Evolutionary conservation across 2,888 invertebrate species (phyloP).

Genomic region (Lycophotia porphyrea): DNA sequence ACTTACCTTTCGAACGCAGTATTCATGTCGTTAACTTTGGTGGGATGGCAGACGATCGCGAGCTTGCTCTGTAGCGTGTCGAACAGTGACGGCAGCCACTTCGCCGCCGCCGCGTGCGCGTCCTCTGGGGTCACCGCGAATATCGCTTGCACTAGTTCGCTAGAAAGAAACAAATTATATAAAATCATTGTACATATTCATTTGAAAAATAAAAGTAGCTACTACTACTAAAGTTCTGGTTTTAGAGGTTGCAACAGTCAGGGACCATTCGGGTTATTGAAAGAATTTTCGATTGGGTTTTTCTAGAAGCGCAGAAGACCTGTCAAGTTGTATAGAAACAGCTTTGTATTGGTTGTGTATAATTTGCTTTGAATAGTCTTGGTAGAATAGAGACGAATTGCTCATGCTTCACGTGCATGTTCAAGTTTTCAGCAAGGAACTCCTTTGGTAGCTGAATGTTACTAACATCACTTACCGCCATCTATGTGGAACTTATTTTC

Average conservation of each 20-base stretch:
- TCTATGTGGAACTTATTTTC: no score
- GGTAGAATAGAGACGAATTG: no score
- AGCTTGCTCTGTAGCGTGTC: constrained; percentile 90
- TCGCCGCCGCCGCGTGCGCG: constrained; percentile 92
- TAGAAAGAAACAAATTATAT: constrained; percentile 66
- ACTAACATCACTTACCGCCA: background rate
- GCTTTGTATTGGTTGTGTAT: no score
- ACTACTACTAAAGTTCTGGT: background rate
- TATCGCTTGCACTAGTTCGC: constrained; percentile 92
- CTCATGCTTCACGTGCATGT: no score
- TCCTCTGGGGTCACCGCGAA: constrained; percentile 91
- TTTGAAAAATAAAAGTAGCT: background rate
- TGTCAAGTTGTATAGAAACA: no score
- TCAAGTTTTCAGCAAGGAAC: background rate
- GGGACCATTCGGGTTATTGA: no score
- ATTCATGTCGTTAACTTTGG: constrained; percentile 92
- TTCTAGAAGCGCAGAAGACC: no score
- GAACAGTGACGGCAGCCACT: constrained; percentile 93
- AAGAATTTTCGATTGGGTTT: no score
- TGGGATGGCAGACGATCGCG: constrained; percentile 94
- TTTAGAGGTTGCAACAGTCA: background rate
- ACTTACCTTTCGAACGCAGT: constrained; percentile 92
- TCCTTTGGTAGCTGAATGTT: background rate
- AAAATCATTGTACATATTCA: background rate
- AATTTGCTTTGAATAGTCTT: no score